phyloP scores from a whole-genome alignment of 2,797 vertebrate genomes.

The Glyptemys insculpta region DNA sequence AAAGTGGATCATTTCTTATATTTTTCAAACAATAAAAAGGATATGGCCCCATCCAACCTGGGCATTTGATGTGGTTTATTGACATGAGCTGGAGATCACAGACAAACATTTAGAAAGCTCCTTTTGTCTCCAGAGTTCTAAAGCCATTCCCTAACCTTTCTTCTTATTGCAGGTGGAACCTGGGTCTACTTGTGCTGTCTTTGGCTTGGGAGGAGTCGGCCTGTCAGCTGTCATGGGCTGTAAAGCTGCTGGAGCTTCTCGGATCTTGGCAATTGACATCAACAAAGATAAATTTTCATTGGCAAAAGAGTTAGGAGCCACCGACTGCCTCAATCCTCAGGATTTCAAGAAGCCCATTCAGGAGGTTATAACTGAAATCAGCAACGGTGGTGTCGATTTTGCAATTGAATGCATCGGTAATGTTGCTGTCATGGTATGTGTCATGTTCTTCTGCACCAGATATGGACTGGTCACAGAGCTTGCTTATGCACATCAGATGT shows the following conservation, averaged over 20 bases:
- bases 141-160: not conserved
- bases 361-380: constrained; percentile 89
- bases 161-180: constrained; percentile 83
- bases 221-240: constrained; percentile 88
- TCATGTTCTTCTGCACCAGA: not conserved
- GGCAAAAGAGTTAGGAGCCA: constrained; percentile 88
- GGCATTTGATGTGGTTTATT: not conserved
- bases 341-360: constrained; percentile 87
- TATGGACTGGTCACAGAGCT: not conserved
- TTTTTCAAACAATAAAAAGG: not conserved
- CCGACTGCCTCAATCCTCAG: constrained; percentile 88
- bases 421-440: constrained; percentile 86
- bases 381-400: constrained; percentile 87
- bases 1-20: not conserved
- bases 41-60: not conserved
- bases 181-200: constrained; percentile 88
- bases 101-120: not conserved
- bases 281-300: constrained; percentile 85
- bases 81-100: not conserved
- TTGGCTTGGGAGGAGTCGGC: constrained; percentile 89
- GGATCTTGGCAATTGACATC: constrained; percentile 90
- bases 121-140: not conserved
- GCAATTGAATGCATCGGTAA: constrained; percentile 90
- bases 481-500: not conserved
- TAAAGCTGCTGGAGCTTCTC: constrained; percentile 85